These are phyloP conservation scores for Tyria jacobaeae DNA, from an alignment of 2,888 invertebrate genomes.

Conservation along the genomic window DNA sequence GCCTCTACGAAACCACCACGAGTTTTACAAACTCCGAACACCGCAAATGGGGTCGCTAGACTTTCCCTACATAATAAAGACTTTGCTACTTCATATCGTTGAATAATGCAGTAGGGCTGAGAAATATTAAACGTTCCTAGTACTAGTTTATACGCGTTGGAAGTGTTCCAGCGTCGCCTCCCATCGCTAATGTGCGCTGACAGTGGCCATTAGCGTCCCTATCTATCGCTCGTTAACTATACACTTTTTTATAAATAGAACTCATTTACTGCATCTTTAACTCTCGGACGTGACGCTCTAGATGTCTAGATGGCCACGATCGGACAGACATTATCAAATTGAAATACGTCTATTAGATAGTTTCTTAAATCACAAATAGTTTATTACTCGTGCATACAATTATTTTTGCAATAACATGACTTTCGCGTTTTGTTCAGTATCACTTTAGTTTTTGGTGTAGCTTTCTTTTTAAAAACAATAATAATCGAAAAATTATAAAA, in stretches of 20 bases:
- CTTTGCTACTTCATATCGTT: constrained; percentile 5
- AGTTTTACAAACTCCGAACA: constrained; percentile 4
- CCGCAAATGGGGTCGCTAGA: constrained; percentile 7
- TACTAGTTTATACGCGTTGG: constrained; percentile 11
- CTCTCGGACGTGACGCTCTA: neutral
- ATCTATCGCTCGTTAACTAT: constrained; percentile 13
- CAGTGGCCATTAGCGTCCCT: constrained; percentile 7
- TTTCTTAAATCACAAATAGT: too few species aligned
- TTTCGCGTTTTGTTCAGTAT: too few species aligned
- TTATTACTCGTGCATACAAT: too few species aligned
- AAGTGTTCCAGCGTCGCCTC: constrained; percentile 18
- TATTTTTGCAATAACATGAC: too few species aligned
- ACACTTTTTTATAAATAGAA: constrained; percentile 6
- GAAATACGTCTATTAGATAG: too few species aligned
- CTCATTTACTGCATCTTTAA: neutral
- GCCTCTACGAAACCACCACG: constrained; percentile 21
- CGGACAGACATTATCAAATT: too few species aligned
- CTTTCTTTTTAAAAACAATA: too few species aligned
- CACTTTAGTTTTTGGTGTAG: too few species aligned
- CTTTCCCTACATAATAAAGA: constrained; percentile 10
- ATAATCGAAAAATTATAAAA: too few species aligned
- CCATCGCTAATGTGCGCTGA: constrained; percentile 7
- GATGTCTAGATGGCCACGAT: neutral
- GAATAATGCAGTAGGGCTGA: constrained; percentile 13
- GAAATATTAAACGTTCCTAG: constrained; percentile 5